Percentiles rank a stretch among this genome's conserved stretches.
phyloP scores from a whole-genome alignment of 2,797 vertebrate species.

The Brachyrhaphis roseni region DNA sequence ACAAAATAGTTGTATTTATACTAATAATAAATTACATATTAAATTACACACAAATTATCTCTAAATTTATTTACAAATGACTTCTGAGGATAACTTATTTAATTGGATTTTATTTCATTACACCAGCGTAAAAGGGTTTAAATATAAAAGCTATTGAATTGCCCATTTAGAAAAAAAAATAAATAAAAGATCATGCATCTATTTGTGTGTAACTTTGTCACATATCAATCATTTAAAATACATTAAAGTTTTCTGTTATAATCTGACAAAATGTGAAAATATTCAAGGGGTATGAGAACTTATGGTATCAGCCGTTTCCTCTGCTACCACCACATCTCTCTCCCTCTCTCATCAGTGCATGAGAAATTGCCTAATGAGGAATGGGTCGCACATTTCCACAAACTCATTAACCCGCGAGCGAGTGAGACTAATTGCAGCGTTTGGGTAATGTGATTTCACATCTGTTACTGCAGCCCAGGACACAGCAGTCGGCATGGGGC shows the following conservation, averaged over 20 bases:
- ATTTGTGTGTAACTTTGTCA: not conserved
- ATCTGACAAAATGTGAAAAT: not conserved
- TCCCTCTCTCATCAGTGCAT: slow-evolving; percentile 90
- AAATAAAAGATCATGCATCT: not conserved
- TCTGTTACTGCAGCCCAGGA: slow-evolving; percentile 91
- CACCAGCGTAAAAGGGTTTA: not conserved
- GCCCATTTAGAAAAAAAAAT: not conserved
- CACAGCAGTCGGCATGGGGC: slow-evolving; percentile 73
- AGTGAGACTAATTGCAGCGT: slow-evolving; percentile 99
- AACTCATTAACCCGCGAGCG: slow-evolving; percentile 99
- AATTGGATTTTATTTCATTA: not conserved
- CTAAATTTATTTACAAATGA: not conserved
- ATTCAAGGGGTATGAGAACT: not conserved
- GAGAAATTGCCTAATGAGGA: slow-evolving; percentile 99
- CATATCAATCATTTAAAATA: not conserved
- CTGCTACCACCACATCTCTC: slow-evolving; percentile 64
- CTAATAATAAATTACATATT: too few relatives aligned
- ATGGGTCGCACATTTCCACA: slow-evolving; percentile 99
- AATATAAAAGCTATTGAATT: not conserved
- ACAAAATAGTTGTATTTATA: too few relatives aligned
- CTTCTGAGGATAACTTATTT: not conserved
- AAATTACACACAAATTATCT: not conserved
- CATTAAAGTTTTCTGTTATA: not conserved
- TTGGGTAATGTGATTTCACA: slow-evolving; percentile 99
- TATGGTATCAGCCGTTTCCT: slow-evolving; percentile 53